These are phyloP conservation scores for Ennomos quercinarius DNA, from an alignment of 2,888 invertebrate species.

Conservation along the genomic window DNA sequence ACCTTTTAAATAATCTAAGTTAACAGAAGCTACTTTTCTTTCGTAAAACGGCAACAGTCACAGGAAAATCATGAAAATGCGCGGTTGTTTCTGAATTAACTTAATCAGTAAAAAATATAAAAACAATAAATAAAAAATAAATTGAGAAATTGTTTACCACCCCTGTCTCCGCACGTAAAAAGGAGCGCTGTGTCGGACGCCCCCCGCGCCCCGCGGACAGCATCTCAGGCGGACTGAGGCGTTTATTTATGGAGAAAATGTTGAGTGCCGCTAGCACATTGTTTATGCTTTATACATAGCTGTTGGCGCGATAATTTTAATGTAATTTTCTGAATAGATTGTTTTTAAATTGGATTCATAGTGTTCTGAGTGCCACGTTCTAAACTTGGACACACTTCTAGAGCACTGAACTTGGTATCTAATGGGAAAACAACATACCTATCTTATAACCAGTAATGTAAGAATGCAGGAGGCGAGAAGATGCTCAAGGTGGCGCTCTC, in stretches of 20 bases:
- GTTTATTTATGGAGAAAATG: slow-evolving; percentile 29
- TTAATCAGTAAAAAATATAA: no score
- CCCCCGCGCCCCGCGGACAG: slow-evolving; percentile 64
- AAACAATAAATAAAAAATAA: not conserved
- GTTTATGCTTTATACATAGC: slow-evolving; percentile 14
- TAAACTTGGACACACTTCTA: no score
- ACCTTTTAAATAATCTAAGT: no score
- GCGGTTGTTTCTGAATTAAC: no score
- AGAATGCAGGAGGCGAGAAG: no score
- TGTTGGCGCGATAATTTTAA: slow-evolving; percentile 22
- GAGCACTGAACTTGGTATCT: no score
- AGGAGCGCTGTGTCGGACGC: slow-evolving; percentile 82
- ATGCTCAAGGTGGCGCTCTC: no score
- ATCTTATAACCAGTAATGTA: no score
- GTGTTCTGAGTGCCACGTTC: not conserved
- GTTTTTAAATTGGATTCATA: slow-evolving; percentile 5
- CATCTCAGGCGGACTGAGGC: slow-evolving; percentile 62
- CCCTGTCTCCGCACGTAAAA: slow-evolving; percentile 75
- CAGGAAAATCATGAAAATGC: no score
- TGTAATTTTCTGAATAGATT: slow-evolving; percentile 20
- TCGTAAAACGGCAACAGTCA: no score
- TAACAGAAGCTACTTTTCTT: no score
- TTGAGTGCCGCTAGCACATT: slow-evolving; percentile 22
- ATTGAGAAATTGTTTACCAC: slow-evolving; percentile 54
- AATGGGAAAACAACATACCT: no score